phyloP scores from a whole-genome alignment of 2,888 invertebrate species.

The Chymomyza amoena region DNA sequence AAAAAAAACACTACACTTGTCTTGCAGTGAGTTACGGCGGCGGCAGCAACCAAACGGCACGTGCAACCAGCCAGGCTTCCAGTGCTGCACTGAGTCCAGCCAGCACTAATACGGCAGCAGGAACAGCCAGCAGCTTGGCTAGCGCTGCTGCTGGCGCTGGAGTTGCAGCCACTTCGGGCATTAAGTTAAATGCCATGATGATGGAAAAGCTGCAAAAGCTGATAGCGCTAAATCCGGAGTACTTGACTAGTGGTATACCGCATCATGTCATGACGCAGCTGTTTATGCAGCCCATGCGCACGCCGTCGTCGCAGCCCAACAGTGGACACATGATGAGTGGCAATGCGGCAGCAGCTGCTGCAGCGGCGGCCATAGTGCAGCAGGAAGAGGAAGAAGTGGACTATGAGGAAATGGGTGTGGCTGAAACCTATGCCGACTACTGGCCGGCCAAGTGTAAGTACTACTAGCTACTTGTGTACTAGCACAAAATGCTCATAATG shows the following conservation, averaged over 20 bases:
- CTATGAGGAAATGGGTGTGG: conserved; percentile 97
- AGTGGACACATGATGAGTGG: conserved; percentile 3
- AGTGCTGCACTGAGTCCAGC: not conserved
- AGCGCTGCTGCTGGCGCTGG: conserved; percentile 23
- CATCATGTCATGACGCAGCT: conserved; percentile 82
- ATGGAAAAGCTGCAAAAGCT: conserved; percentile 77
- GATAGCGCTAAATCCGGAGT: conserved; percentile 77
- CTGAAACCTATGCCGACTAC: conserved; percentile 99
- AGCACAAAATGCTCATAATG: not conserved
- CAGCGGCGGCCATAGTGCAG: conserved; percentile 40
- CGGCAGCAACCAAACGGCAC: conserved; percentile 13
- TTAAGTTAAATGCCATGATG: conserved; percentile 72
- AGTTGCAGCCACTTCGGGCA: conserved; percentile 27
- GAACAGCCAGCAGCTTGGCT: conserved; percentile 31
- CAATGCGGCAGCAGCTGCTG: conserved; percentile 29
- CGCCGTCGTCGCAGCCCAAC: conserved; percentile 5
- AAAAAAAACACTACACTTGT: conserved; percentile 23
- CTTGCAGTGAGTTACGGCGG: conserved; percentile 74
- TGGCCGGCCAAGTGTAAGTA: conserved; percentile 94
- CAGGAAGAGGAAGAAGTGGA: conserved; percentile 90
- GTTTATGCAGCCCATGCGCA: conserved; percentile 81
- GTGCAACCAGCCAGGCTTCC: not conserved
- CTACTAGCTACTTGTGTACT: not conserved
- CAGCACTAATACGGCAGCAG: not conserved
- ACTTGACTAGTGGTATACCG: conserved; percentile 78